Base-by-base conservation (phyloP, 2,113 vertebrate species). In the Callaeas wilsoni region DNA sequence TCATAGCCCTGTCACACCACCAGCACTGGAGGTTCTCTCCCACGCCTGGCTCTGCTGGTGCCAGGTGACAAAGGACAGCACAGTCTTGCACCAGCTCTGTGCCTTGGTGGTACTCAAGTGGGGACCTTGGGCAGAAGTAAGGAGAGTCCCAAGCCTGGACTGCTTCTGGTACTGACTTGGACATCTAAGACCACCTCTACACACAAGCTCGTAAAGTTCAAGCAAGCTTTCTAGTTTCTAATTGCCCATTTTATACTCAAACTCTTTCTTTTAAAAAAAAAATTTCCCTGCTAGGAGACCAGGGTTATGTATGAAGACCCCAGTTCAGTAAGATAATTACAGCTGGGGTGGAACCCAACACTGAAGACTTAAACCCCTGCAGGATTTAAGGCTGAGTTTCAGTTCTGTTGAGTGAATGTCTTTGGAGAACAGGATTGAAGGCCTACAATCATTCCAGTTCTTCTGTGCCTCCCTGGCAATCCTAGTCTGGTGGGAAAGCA, bases 11-110 rank as follows among this genome's bases (percentile, higher is more conserved):
- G 4, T 80, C 15, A 25, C 33, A 41, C 32, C 57, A 50, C 44
- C 41, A n/a, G 23, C 70, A 47, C 23, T 10, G 14, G 46, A 62
- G 53, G 21, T 25, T 30, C 23, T 64, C 44, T 64, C 71, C 57
- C 33, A 30, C 0, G 2, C 49, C 53, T 57, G 0, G 0, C 29
- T 30, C 49, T 47, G 62, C 62, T 63, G 65, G 8, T 62, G 49
- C 29, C 41, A 39, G 56, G 13, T 5, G 1, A 6, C n/a, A 71
- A 35, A 75, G 39, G 69, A 55, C 14, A 59, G 23, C 65, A 32
- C 13, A n/a, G 14, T 27, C 49, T 63, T 46, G 39, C 60, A 49
- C 20, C 49, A 73, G 41, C 32, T 78, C 74, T 32, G 8, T n/a
- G n/a, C 25, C 29, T 57, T 41, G 49, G n/a, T n/a, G 17, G 27